A percentile compares a stretch with the other conserved stretches of the same genome.
Evolutionary conservation across 2,888 invertebrate genomes (phyloP).

Genomic region (Agrilus cyanescens): DNA sequence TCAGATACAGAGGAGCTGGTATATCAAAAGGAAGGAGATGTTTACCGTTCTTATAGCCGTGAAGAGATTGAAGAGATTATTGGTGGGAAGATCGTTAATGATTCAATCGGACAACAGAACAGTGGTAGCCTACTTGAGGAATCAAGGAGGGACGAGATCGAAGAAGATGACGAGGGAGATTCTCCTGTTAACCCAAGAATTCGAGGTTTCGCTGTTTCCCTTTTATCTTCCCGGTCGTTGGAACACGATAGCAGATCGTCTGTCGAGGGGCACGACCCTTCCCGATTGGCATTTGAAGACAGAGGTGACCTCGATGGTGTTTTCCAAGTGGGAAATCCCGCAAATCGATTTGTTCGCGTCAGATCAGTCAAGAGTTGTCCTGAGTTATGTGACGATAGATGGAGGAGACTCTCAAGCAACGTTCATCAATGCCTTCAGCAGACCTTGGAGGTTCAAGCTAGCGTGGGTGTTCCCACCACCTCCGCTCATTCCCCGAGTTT

Average conservation of each 20-base stretch:
- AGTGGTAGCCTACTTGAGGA: conserved; percentile 9
- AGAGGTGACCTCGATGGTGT: conserved; percentile 2
- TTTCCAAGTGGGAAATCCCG: conserved; percentile 11
- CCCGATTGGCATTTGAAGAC: not conserved
- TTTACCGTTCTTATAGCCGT: not conserved
- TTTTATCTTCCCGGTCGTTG: not conserved
- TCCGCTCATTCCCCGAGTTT: too few species aligned
- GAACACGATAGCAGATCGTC: not conserved
- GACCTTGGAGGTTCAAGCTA: too few species aligned
- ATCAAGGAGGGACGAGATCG: conserved; percentile 9
- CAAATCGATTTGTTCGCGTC: not conserved
- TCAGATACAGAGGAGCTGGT: too few species aligned
- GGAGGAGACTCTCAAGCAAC: not conserved
- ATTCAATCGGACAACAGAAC: conserved; percentile 16
- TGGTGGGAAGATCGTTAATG: conserved; percentile 2
- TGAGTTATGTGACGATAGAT: not conserved
- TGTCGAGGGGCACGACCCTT: not conserved
- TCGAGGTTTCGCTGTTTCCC: not conserved
- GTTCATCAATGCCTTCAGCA: too few species aligned
- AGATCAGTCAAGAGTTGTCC: not conserved
- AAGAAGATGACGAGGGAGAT: conserved; percentile 1
- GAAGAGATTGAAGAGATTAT: not conserved
- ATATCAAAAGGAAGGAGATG: too few species aligned
- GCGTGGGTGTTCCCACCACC: too few species aligned
- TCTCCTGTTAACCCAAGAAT: not conserved